Evolutionary conservation across 2,113 vertebrate species (phyloP), one percentile per base, ranked within the genome.

Genomic region (Camelus dromedarius): DNA sequence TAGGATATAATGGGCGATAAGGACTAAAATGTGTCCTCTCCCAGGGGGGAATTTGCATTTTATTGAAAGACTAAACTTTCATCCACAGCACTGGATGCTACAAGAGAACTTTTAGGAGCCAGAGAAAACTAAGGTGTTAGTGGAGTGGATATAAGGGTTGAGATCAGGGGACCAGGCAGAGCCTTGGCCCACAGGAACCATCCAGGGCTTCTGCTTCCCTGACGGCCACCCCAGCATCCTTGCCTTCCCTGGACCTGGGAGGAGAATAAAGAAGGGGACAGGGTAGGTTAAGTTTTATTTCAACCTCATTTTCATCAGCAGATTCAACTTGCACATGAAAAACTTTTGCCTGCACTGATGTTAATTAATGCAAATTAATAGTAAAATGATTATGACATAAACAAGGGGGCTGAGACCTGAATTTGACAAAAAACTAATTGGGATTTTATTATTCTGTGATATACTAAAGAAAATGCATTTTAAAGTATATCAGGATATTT

Each of bases 131-230:
- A 20, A 48, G 52, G 11, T 1, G 6, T 8, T 11, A 30, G 75
- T 2, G 1, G 16, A 1, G 1, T 3, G 18, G 20, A 66, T 32
- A n/a, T 2, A 8, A 14, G 14, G 22, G 9, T 20, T 15, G 38
- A 66, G 13, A 18, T 4, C 5, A 14, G 13, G 66, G 28, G 19
- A 19, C 8, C 19, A 11, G 56, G 16, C 6, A 69, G 22, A 18
- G 11, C 11, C 11, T 60, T 13, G 56, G 4, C 58, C 18, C 0
- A 0, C 2, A 6, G 0, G 52, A 52, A 20, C 13, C 5, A 8
- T 2, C n/a, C 16, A 2, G 77, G 26, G 11, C 8, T 11, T 46
- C 77, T 12, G n/a, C 32, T 24, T 64, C 35, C 46, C 72, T 19
- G 12, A 5, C 6, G 22, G 26, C 28, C 13, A n/a, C 26, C 8